Percentiles rank a stretch among this genome's conserved stretches.
phyloP scores from a whole-genome alignment of 2,888 invertebrate species.

The Axea sp. region DNA sequence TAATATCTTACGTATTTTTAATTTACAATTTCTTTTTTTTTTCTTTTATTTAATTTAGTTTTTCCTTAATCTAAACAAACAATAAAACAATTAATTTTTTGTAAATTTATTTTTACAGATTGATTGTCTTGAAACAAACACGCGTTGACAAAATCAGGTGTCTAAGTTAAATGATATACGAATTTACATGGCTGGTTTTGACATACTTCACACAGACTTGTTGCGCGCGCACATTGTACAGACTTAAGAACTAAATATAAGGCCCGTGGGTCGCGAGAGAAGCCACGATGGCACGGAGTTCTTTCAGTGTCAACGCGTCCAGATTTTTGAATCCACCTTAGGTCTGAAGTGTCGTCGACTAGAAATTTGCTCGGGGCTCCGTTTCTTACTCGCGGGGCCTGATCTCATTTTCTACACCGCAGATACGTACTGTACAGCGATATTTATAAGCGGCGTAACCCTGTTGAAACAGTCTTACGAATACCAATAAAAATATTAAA shows the following conservation, averaged over 20 bases:
- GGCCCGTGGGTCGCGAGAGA: conserved; percentile 28
- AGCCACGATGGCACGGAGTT: conserved; percentile 48
- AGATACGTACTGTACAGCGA: conserved; percentile 52
- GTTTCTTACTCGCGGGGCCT: conserved; percentile 35
- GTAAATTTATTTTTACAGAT: no score
- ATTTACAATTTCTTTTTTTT: no score
- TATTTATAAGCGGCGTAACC: conserved; percentile 49
- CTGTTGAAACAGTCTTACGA: no score
- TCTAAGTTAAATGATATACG: conserved; percentile 44
- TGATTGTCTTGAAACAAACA: conserved; percentile 48
- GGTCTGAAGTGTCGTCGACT: conserved; percentile 39
- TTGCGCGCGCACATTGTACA: conserved; percentile 38
- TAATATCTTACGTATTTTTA: no score
- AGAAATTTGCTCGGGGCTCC: conserved; percentile 48
- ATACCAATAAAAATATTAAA: neutral
- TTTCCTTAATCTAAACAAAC: no score
- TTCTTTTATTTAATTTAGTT: no score
- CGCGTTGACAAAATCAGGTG: conserved; percentile 42
- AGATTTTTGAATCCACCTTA: neutral
- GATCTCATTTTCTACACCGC: conserved; percentile 29
- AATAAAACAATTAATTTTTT: no score
- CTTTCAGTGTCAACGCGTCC: conserved; percentile 22
- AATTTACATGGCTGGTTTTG: conserved; percentile 42
- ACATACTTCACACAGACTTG: conserved; percentile 47
- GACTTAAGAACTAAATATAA: conserved; percentile 39